phyloP scores from a whole-genome alignment of 2,888 invertebrate genomes.

The Stomorhina lunata region DNA sequence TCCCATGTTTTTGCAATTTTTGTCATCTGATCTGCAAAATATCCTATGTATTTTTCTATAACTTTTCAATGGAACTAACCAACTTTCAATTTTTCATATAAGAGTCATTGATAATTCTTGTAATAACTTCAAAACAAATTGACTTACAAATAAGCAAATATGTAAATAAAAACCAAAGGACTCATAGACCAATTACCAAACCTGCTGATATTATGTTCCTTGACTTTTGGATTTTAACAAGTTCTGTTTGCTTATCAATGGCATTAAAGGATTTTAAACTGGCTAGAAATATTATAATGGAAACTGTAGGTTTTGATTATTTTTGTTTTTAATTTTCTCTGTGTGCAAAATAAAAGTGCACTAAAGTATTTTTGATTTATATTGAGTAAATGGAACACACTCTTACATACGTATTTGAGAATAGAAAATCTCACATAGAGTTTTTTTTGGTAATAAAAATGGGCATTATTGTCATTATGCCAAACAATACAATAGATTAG shows the following conservation, averaged over 20 bases:
- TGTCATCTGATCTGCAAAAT: no score
- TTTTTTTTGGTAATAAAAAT: conserved; percentile 49
- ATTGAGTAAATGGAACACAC: conserved; percentile 28
- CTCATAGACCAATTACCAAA: no score
- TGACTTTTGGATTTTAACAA: no score
- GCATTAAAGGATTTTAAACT: conserved; percentile 52
- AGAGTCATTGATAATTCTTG: no score
- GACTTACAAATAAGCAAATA: no score
- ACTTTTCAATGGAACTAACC: no score
- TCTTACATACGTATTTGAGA: background rate
- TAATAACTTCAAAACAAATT: no score
- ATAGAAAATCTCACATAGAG: background rate
- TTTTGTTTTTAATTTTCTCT: background rate
- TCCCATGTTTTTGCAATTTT: conserved; percentile 46
- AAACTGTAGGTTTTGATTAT: conserved; percentile 40
- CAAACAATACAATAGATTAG: conserved; percentile 58
- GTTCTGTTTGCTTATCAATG: conserved; percentile 47
- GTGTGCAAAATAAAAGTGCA: conserved; percentile 33
- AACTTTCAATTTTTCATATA: no score
- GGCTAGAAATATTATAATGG: conserved; percentile 27
- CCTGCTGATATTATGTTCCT: no score
- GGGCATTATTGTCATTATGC: conserved; percentile 59
- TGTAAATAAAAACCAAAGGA: no score
- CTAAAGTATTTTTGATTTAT: conserved; percentile 43
- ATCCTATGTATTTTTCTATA: no score